phyloP scores from a whole-genome alignment of 2,888 invertebrate genomes.

The Troides helena region DNA sequence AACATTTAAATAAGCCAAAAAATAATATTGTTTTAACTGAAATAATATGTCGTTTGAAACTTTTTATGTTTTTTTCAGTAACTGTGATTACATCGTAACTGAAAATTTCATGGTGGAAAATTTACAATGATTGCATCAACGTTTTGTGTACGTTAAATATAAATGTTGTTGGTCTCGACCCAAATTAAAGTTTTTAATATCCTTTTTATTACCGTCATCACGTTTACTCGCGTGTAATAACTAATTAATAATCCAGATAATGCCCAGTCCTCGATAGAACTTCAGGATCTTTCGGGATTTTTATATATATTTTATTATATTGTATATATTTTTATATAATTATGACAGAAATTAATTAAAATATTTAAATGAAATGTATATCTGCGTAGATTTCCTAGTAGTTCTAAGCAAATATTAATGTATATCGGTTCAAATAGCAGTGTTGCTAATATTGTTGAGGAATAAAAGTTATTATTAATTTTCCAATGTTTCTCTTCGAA shows the following conservation, averaged over 20 bases:
- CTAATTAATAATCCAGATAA: background rate
- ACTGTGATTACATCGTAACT: slow-evolving; percentile 19
- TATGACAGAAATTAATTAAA: no score
- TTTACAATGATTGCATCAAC: slow-evolving; percentile 55
- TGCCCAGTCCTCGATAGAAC: no score
- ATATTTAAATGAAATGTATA: no score
- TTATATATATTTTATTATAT: no score
- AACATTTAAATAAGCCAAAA: slow-evolving; percentile 3
- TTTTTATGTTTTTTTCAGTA: slow-evolving; percentile 7
- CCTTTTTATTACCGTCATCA: background rate
- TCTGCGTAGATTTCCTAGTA: no score
- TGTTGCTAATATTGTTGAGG: no score
- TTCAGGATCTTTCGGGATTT: no score
- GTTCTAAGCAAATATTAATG: no score
- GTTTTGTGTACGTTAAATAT: background rate
- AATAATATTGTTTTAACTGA: background rate
- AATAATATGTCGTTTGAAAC: slow-evolving; percentile 15
- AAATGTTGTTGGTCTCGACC: background rate
- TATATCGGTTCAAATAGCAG: no score
- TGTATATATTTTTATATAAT: no score
- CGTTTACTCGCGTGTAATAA: background rate
- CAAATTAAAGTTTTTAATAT: background rate
- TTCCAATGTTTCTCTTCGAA: background rate
- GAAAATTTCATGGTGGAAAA: slow-evolving; percentile 43
- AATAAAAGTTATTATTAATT: no score